phyloP scores from a whole-genome alignment of 2,113 vertebrate species.

The Odontophorus gujanensis region DNA sequence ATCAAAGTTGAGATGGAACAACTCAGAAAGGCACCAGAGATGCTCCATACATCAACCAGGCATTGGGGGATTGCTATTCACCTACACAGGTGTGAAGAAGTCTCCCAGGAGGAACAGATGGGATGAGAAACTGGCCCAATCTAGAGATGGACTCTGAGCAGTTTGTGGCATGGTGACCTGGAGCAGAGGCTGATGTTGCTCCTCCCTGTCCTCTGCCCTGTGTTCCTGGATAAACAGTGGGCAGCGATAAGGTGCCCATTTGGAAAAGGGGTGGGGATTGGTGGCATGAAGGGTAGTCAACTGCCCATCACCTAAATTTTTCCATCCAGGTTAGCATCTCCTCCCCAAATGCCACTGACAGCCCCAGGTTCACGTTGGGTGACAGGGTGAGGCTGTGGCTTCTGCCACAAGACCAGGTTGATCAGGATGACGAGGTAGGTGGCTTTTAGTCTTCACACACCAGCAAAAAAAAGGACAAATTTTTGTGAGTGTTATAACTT shows the following conservation, averaged over 20 bases:
- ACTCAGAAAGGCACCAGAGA: background rate
- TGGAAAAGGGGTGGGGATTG: slow-evolving; percentile 31
- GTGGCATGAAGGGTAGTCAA: background rate
- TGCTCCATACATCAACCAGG: background rate
- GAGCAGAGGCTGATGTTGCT: background rate
- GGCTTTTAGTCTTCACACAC: background rate
- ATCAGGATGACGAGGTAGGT: background rate
- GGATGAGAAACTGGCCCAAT: background rate
- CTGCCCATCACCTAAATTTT: background rate
- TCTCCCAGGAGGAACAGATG: background rate
- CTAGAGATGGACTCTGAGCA: background rate
- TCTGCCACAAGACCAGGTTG: background rate
- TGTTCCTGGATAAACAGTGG: slow-evolving; percentile 18
- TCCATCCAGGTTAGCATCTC: background rate
- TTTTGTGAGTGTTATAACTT: rapidly evolving
- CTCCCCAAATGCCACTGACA: background rate
- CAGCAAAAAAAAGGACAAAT: background rate
- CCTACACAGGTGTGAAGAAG: background rate
- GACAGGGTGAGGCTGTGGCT: background rate
- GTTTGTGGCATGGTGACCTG: background rate
- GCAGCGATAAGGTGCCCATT: slow-evolving; percentile 24
- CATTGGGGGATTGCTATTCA: background rate
- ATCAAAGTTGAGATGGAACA: background rate
- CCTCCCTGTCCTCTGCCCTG: slow-evolving; percentile 20
- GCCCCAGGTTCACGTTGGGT: background rate